Evolutionary conservation across 2,797 vertebrate species (phyloP).

Genomic region (Neostethus bicornis): DNA sequence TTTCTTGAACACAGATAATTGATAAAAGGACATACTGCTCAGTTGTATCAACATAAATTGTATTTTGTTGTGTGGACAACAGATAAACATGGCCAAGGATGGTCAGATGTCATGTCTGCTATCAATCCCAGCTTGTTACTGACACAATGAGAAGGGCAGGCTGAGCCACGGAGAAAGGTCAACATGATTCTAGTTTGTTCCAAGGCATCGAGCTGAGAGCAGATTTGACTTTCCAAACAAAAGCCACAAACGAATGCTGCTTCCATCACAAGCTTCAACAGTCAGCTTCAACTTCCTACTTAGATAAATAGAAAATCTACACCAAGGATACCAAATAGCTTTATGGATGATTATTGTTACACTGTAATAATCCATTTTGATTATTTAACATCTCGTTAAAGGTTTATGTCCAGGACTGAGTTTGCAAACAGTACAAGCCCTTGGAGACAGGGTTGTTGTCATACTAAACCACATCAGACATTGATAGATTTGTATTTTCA

Average conservation of each 20-base stretch:
- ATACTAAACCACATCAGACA: too few species aligned
- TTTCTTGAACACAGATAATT: neutral
- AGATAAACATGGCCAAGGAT: conserved; percentile 15
- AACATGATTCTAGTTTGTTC: conserved; percentile 15
- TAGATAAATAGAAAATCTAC: neutral
- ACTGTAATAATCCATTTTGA: neutral
- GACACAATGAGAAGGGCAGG: conserved; percentile 2
- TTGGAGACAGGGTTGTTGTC: too few species aligned
- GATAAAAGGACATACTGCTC: neutral
- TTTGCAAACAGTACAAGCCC: too few species aligned
- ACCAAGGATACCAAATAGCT: neutral
- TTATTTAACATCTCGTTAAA: neutral
- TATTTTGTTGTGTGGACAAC: neutral
- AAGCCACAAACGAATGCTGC: conserved; percentile 6
- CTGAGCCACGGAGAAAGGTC: conserved; percentile 33
- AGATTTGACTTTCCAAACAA: conserved; percentile 11
- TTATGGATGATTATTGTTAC: neutral
- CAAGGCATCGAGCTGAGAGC: conserved; percentile 2
- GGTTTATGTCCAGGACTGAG: neutral
- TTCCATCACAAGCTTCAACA: conserved; percentile 1
- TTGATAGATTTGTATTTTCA: too few species aligned
- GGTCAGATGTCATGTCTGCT: conserved; percentile 23
- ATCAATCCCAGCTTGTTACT: conserved; percentile 36
- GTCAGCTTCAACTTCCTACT: neutral
- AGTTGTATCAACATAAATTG: neutral